Base-by-base conservation (phyloP, 2,888 invertebrate genomes). In the Hyppa rectilinea region DNA sequence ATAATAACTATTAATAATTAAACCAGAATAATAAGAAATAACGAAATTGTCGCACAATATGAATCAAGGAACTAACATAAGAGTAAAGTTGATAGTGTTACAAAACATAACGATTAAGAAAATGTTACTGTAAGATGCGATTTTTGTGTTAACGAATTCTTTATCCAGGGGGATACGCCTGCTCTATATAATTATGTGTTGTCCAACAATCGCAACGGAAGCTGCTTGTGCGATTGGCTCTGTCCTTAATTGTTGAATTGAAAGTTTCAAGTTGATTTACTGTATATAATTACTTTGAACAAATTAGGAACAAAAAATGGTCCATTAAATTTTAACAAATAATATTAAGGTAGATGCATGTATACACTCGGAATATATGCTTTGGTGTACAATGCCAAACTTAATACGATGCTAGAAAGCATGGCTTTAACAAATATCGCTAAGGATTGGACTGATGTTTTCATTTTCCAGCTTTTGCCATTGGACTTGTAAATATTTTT, bases 1-100 rank as follows among this genome's bases (percentile, higher is more conserved):
- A 88, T 87, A 86, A 80, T 85, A 87, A 92, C 90, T 87, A 84
- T 85, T 90, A 91, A 85, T 89, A 90, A 90, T 88, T 87, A 76
- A 85, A 86, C 84, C 77, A 72, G 71, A 84, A 74, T 89, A 86
- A 85, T 61, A 61, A 77, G 89, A 86, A 91, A 89, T 88, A 92
- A 93, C 93, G 88, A 91, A 93, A 93, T 91, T 88, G 92, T 95
- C 95, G 96, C 96, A 96, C 96, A 96, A 96, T 92, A 91, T 89
- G 91, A 94, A 84, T 93, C 93, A 93, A 92, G 91, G 91, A 93
- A 94, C 90, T 95, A 94, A 93, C 88, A 87, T 95, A 95, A 92
- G 89, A 83, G 79, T 93, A 92, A 93, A 87, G 89, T 90, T 92
- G 90, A 90, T 92, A 92, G 77, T n/a, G n/a, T 84, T 89, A 79